Evolutionary conservation across 1,140 invertebrate genomes (phyloP).

Genomic region (Monomorium pharaonis): DNA sequence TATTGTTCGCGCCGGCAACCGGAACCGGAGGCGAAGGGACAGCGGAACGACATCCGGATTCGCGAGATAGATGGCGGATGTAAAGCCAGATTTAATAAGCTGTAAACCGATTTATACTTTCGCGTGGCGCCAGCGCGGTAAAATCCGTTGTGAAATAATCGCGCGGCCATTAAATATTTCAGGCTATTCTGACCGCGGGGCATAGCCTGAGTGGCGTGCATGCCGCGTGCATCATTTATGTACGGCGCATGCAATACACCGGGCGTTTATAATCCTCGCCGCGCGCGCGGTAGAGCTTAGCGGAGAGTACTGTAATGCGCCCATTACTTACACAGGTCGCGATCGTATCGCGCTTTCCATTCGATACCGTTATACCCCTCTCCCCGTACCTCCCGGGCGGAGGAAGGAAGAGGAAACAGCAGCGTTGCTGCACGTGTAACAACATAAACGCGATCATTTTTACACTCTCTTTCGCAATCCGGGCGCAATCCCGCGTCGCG

Average conservation of each 20-base stretch:
- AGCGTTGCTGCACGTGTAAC: not conserved
- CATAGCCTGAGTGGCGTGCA: slow-evolving; percentile 43
- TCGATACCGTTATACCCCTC: slow-evolving; percentile 5
- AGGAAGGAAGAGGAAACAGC: slow-evolving; percentile 20
- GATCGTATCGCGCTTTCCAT: slow-evolving; percentile 28
- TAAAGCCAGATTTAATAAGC: slow-evolving; percentile 34
- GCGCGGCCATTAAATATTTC: slow-evolving; percentile 63
- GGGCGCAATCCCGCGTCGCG: not conserved
- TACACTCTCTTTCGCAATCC: slow-evolving; percentile 27
- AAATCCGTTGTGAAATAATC: slow-evolving; percentile 40
- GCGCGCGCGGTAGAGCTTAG: slow-evolving; percentile 51
- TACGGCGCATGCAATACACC: slow-evolving; percentile 8
- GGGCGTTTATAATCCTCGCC: slow-evolving; percentile 59
- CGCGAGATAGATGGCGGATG: not conserved
- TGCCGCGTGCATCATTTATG: slow-evolving; percentile 38
- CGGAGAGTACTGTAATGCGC: slow-evolving; percentile 48
- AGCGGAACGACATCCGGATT: not conserved
- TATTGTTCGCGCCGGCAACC: not conserved
- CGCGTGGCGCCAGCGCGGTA: not conserved
- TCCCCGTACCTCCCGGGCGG: not conserved
- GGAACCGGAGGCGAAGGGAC: not conserved
- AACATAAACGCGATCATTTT: not conserved
- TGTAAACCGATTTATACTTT: slow-evolving; percentile 45
- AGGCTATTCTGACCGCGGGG: slow-evolving; percentile 42
- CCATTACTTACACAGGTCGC: slow-evolving; percentile 38